Evolutionary conservation across 2,888 invertebrate genomes (phyloP), one percentile per base, ranked within the genome.

Genomic region (Eupithecia subumbrata): DNA sequence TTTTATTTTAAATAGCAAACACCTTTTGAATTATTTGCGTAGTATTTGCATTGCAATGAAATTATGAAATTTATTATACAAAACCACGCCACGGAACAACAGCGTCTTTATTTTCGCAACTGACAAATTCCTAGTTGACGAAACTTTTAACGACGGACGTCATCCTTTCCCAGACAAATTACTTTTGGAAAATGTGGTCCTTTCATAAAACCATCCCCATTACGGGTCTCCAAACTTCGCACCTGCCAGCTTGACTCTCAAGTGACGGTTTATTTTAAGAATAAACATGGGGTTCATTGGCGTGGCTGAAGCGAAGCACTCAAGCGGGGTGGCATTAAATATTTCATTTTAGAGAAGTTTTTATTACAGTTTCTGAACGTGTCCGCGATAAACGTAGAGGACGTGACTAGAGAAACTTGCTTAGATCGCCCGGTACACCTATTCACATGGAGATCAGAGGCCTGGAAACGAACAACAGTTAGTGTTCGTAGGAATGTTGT

Each of bases 311-410:
- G 85, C 85, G 86, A 84, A 88, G 88, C 87, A 88, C 89, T 90
- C 89, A 87, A 85, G 81, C 83, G 83, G 86, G 89, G 90, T 85
- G 89, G 91, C 89, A 92, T 93, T 94, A 93, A 93, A 94, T 93
- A 93, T 93, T 94, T 93, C 92, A 94, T 93, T 94, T 93, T 92
- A 93, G 93, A 93, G 91, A 93, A 94, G 92, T 94, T 94, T 94
- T 94, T 93, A 94, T 93, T 93, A 89, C 92, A 89, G 89, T 86
- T 89, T 83, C 89, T 85, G 90, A 90, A 93, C 94, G 94, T 93
- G 94, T 91, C 86, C 89, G 86, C 93, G 94, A 94, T 93, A 92
- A 93, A 93, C 92, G 90, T 85, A 85, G 85, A 67, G 87, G 79
- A 92, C 93, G 94, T 93, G 94, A 93, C 92, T 93, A 92, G 92